Evolutionary conservation across 2,888 invertebrate species (phyloP).

Genomic region (Clanis bilineata): DNA sequence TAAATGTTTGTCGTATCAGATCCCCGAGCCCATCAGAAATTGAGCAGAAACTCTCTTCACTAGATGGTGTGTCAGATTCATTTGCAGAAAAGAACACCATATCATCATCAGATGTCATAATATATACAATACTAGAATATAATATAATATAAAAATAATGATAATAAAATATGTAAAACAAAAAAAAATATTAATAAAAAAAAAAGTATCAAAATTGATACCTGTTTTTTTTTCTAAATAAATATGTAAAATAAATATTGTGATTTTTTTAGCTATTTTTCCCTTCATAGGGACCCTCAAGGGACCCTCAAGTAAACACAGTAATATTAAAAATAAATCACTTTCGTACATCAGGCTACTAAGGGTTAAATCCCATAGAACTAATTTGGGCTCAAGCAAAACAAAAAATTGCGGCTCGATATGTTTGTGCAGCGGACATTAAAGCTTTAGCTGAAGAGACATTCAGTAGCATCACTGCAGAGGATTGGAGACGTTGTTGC

Average conservation of each 20-base stretch:
- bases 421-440: no score
- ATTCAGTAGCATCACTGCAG: no score
- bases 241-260: constrained; percentile 34
- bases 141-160: neutral
- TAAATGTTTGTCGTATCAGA: neutral
- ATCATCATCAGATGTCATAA: no score
- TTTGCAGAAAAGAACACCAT: no score
- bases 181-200: neutral
- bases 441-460: no score
- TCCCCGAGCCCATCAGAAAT: neutral
- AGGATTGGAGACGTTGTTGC: no score
- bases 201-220: constrained; percentile 40
- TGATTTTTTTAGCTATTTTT: constrained; percentile 36
- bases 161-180: no score
- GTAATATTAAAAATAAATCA: constrained; percentile 33
- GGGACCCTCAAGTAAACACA: constrained; percentile 30
- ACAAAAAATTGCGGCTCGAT: no score
- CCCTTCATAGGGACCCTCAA: constrained; percentile 35
- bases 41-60: neutral
- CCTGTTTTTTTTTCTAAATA: constrained; percentile 38
- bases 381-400: no score
- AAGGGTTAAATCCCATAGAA: constrained; percentile 32
- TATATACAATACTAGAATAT: no score
- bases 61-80: no score
- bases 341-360: constrained; percentile 36